These are phyloP conservation scores for Virgularia gustaviana DNA, from an alignment of 92 coral and sea anemone genomes.

Conservation along the genomic window DNA sequence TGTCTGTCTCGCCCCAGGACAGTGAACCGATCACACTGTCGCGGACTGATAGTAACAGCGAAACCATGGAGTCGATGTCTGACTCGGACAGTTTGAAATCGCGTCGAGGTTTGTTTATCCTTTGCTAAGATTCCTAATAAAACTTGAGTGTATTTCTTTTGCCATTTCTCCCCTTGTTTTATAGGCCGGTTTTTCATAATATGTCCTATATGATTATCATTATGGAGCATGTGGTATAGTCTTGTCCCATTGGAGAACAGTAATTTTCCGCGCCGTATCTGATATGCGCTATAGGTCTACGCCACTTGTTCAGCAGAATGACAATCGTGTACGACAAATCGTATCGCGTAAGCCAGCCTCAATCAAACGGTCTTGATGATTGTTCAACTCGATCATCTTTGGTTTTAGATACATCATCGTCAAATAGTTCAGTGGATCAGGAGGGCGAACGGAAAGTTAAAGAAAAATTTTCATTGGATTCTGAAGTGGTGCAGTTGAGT, in stretches of 20 bases:
- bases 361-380: neutral
- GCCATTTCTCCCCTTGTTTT: too few relatives aligned
- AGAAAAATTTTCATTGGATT: conserved; percentile 34
- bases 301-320: too few relatives aligned
- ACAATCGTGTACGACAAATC: too few relatives aligned
- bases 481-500: conserved; percentile 15
- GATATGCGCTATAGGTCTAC: too few relatives aligned
- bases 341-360: too few relatives aligned
- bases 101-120: neutral
- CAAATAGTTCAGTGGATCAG: conserved; percentile 64
- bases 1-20: conserved; percentile 27
- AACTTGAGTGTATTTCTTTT: too few relatives aligned
- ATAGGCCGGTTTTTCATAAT: too few relatives aligned
- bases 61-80: neutral
- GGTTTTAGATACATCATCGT: conserved; percentile 44
- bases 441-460: conserved; percentile 67
- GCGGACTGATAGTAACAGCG: neutral
- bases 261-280: too few relatives aligned
- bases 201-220: too few relatives aligned
- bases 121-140: too few relatives aligned
- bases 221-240: too few relatives aligned
- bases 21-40: conserved; percentile 34
- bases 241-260: too few relatives aligned
- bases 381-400: neutral
- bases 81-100: neutral